phyloP scores from a whole-genome alignment of 2,888 invertebrate species.

The Amphimallon solstitiale region DNA sequence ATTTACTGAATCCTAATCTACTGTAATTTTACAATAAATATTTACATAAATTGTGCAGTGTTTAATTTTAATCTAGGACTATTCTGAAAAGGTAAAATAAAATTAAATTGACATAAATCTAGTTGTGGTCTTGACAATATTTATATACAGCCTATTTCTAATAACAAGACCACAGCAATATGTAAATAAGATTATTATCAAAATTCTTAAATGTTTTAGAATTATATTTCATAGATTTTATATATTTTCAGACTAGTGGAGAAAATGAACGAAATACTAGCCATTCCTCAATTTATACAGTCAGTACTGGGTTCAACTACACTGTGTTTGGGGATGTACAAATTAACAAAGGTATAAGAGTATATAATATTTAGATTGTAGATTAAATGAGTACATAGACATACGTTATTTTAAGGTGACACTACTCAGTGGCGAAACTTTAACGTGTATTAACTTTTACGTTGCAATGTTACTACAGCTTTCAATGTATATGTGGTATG shows the following conservation, averaged over 20 bases:
- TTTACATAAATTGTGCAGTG: too few species aligned
- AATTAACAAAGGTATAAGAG: conserved; percentile 55
- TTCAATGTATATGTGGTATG: conserved; percentile 68
- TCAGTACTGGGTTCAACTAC: conserved; percentile 56
- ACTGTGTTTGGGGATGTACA: conserved; percentile 59
- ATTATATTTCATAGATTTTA: conserved; percentile 56
- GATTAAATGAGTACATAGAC: too few species aligned
- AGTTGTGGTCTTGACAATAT: too few species aligned
- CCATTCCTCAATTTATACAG: conserved; percentile 53
- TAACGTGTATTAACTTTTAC: conserved; percentile 65
- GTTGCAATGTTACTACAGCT: conserved; percentile 66
- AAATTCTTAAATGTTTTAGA: too few species aligned
- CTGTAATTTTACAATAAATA: too few species aligned
- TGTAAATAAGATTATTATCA: conserved; percentile 51
- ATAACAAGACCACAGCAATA: too few species aligned
- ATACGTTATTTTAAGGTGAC: conserved; percentile 15
- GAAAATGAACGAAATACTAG: conserved; percentile 21
- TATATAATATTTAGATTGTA: neutral
- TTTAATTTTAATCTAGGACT: too few species aligned
- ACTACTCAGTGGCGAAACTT: conserved; percentile 51
- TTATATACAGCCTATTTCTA: too few species aligned
- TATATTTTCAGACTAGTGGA: conserved; percentile 44
- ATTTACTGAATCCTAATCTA: too few species aligned
- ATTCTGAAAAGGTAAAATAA: too few species aligned
- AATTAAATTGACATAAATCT: too few species aligned